Base-by-base conservation (phyloP, 2,888 invertebrate genomes). In the Himalopsyche anomala region DNA sequence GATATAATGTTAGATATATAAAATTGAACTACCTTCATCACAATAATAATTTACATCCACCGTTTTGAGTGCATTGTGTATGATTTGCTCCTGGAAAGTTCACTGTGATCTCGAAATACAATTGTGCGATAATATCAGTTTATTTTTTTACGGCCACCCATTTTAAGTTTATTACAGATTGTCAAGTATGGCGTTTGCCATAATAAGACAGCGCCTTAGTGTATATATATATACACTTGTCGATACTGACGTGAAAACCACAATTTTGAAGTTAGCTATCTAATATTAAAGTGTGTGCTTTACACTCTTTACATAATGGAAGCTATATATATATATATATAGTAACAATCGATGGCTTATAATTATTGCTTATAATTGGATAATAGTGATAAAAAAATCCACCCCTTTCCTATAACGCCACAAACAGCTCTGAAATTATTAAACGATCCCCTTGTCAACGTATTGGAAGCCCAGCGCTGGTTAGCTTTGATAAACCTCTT, bases 51-150 rank as follows among this genome's bases (percentile, higher is more conserved):
- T 56, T n/a, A 56, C 56, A 56, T 56, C 17, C n/a, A 56, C 56
- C 56, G 9, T 15, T 62, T 9, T 19, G 11, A 19, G 19, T 62
- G 62, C 62, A 62, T 62, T 62, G 62, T 62, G 62, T 28, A 62
- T 28, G 62, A 62, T 19, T 62, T 19, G 62, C 62, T 62, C 19
- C 62, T 62, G 19, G 28, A 62, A 62, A 62, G n/a, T 62, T 62
- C 62, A 5, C n/a, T 3, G 62, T 19, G 62, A 62, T 62, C 62
- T 62, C 62, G 28, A 62, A 62, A 62, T 11, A 19, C 62, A n/a
- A 62, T 62, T 62, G 62, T 9, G 11, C 62, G 62, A 62, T 62
- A 62, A 62, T 62, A 62, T 62, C 62, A 62, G 19, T 51, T 51
- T 15, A 19, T 62, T 62, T 62, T 55, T 62, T 62, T 62, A 62